phyloP scores from a whole-genome alignment of 2,113 vertebrate genomes.

The Ivindomyrus marchei region DNA sequence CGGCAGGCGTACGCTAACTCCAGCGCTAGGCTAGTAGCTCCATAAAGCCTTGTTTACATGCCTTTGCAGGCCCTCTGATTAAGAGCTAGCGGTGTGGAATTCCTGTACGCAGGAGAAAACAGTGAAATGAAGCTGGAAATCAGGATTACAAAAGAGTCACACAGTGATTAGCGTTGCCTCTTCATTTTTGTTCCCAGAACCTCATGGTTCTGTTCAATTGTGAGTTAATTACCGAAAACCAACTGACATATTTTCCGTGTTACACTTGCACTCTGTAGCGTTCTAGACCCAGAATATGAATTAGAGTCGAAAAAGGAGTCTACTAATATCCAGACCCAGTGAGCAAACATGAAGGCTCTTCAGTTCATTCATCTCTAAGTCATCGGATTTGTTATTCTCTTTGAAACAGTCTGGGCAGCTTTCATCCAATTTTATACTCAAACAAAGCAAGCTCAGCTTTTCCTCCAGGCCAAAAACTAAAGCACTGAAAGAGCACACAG shows the following conservation, averaged over 20 bases:
- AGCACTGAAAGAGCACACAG: background rate
- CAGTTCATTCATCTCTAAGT: conserved; percentile 23
- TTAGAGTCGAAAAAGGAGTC: background rate
- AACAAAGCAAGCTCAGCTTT: conserved; percentile 36
- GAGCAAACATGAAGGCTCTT: conserved; percentile 24
- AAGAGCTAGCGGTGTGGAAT: background rate
- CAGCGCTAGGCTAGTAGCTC: background rate
- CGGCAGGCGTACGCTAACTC: too few relatives aligned
- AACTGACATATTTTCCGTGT: background rate
- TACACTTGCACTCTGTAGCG: background rate
- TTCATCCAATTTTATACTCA: conserved; percentile 39
- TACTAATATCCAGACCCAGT: background rate
- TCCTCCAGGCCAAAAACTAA: conserved; percentile 22
- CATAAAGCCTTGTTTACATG: background rate
- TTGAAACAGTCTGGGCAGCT: conserved; percentile 28
- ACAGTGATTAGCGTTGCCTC: background rate
- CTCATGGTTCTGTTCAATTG: background rate
- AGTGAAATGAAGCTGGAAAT: background rate
- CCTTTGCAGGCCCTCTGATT: background rate
- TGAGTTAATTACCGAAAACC: background rate
- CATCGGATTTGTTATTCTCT: conserved; percentile 35
- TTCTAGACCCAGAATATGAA: background rate
- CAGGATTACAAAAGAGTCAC: background rate
- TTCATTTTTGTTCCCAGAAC: background rate
- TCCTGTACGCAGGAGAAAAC: background rate